phyloP scores from a whole-genome alignment of 1,140 invertebrate species.

The Elysia chlorotica region DNA sequence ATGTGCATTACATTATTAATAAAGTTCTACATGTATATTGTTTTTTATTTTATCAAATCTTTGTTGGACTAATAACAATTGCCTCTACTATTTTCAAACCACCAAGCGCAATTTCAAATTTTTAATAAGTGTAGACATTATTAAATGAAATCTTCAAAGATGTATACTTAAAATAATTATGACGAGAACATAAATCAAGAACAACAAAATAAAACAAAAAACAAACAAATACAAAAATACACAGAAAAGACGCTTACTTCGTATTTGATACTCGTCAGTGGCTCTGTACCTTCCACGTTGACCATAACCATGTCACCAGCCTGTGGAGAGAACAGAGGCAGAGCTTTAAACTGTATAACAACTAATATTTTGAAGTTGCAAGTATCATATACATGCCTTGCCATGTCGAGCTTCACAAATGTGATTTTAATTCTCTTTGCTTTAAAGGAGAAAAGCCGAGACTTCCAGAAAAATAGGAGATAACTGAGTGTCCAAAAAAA shows the following conservation, averaged over 20 bases:
- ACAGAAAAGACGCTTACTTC: conserved; percentile 6
- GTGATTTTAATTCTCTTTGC: neutral
- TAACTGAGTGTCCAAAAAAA: no score
- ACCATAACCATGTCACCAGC: neutral
- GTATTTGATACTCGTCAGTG: neutral
- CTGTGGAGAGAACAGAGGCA: neutral
- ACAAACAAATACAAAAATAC: neutral
- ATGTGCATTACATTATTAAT: no score
- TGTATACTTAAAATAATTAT: no score
- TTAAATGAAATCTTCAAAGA: neutral
- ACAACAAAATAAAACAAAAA: neutral
- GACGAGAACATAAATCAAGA: neutral
- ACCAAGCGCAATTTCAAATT: neutral
- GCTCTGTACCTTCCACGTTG: conserved; percentile 6
- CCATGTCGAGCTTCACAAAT: neutral
- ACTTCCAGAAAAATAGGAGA: no score
- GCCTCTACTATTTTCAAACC: neutral
- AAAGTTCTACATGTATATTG: no score
- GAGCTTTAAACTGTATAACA: no score
- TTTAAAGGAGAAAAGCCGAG: neutral
- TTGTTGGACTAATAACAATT: neutral
- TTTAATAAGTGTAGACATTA: neutral
- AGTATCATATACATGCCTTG: neutral
- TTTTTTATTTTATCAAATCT: neutral
- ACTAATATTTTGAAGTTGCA: neutral